Conservation (phyloP, 2,113 vertebrate genomes). For the Heterotilapia buettikoferi region DNA sequence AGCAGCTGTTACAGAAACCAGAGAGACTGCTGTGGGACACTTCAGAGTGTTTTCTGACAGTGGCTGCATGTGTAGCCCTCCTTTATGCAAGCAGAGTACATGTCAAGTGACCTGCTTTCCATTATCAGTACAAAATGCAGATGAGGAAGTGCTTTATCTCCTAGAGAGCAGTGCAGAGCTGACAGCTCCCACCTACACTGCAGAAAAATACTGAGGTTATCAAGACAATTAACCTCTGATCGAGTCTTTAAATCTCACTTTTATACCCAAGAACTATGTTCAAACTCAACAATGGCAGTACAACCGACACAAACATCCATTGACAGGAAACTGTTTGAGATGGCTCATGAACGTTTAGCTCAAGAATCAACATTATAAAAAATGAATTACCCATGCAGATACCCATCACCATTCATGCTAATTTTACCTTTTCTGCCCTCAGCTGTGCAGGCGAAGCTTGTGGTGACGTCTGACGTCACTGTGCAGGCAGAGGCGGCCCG, state of each 20-base stretch:
- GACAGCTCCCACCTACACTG: background rate
- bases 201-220: background rate
- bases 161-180: background rate
- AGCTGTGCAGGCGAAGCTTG: slow-evolving; percentile 15
- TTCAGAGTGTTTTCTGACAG: background rate
- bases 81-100: background rate
- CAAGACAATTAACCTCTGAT: slow-evolving; percentile 1
- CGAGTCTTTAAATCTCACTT: background rate
- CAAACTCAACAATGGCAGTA: background rate
- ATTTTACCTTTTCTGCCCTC: slow-evolving; percentile 7
- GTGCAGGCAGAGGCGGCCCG: background rate
- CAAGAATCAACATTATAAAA: background rate
- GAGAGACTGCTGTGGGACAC: background rate
- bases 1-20: background rate
- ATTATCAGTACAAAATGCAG: background rate
- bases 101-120: background rate
- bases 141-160: slow-evolving; percentile 1
- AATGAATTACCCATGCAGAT: background rate
- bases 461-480: background rate
- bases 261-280: background rate
- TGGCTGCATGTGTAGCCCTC: background rate
- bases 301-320: background rate
- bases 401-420: background rate
- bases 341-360: background rate
- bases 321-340: background rate